These are phyloP conservation scores for Apodemia zela DNA, from an alignment of 2,888 invertebrate species.

Conservation along the genomic window DNA sequence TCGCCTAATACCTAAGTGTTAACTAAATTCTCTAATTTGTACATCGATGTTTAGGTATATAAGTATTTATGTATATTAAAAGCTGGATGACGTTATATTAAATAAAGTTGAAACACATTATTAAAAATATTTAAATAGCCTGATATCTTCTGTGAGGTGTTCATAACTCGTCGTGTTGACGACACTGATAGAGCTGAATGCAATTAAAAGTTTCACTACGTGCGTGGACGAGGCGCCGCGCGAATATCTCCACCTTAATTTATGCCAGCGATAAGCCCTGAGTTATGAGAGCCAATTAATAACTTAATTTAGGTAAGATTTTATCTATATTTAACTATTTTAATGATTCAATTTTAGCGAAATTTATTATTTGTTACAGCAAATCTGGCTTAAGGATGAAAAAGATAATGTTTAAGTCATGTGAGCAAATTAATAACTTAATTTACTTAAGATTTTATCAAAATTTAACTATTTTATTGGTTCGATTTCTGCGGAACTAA, in stretches of 20 bases:
- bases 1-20: not conserved
- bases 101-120: conserved; percentile 13
- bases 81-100: not conserved
- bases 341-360: conserved; percentile 31
- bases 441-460: conserved; percentile 34
- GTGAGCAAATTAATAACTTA: conserved; percentile 75
- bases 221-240: conserved; percentile 72
- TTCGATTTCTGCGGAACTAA: no score
- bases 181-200: conserved; percentile 75
- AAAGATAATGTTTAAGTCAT: conserved; percentile 65
- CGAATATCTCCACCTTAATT: conserved; percentile 66
- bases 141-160: conserved; percentile 41
- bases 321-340: conserved; percentile 46
- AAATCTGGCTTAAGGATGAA: not conserved
- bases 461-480: no score
- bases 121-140: conserved; percentile 19
- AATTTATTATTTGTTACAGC: conserved; percentile 32
- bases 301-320: conserved; percentile 68
- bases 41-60: no score
- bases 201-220: conserved; percentile 80
- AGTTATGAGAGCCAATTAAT: conserved; percentile 76
- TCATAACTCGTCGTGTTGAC: conserved; percentile 66
- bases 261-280: conserved; percentile 69
- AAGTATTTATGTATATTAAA: no score
- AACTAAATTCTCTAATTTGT: not conserved